Evolutionary conservation across 2,113 vertebrate genomes (phyloP), one percentile per base, ranked within the genome.

Genomic region (Procapra przewalskii): DNA sequence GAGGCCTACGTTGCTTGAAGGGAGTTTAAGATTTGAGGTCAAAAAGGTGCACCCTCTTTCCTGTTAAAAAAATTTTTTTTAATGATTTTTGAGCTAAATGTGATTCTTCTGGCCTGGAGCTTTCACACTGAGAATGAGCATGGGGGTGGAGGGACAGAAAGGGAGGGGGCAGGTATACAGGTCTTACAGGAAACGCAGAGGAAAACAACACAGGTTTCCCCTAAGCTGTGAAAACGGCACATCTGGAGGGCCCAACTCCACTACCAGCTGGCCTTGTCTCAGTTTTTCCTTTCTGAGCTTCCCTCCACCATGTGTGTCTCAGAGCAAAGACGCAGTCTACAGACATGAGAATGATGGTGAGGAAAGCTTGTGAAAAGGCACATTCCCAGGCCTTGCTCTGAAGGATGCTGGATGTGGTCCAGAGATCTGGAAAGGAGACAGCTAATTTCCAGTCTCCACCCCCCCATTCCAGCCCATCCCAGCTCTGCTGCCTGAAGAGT

Each of bases 141-240:
- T 31, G 16, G 87, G 54, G 52, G 36, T 81, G 29, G 81, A 52
- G 85, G 80, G 19, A 48, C 71, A 7, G 23, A 43, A 6, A 3
- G 40, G 71, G 36, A 45, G 54, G 80, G 29, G 55, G 88, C 90
- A 90, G 77, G 81, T 45, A 10, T 40, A n/a, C 1, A 40, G 88
- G 54, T 36, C 84, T 96, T 91, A 96, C 59, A 84, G 96, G 96
- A 97, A 98, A 97, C 64, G 16, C 84, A 0, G 60, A 96, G 77
- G 81, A 96, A 71, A 88, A 90, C 48, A 91, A 95, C 89, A n/a
- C 54, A 67, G 36, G 62, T 88, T 96, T 96, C 89, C 94, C 96
- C 92, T 90, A 80, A 95, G 40, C 27, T 27, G 45, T 83, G 77
- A 94, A 67, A 90, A 75, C 6, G 2, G 83, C 83, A 59, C 16